Conservation (phyloP, 2,113 vertebrate species). For the Pogonocichla stellata region DNA sequence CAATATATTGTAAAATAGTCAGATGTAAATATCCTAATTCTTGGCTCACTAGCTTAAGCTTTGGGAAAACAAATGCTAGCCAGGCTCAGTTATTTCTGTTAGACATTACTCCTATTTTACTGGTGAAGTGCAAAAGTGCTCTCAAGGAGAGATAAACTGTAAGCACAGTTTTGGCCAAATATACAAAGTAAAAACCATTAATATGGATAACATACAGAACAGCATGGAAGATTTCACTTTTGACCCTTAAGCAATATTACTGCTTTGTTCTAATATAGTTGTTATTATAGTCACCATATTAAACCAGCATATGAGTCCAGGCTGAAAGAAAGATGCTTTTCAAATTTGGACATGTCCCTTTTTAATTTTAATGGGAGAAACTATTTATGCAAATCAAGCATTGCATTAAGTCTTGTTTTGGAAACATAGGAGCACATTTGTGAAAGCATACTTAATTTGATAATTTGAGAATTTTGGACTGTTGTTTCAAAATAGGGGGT, state of each 20-base stretch:
- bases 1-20: neutral
- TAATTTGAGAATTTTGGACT: neutral
- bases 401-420: neutral
- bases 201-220: neutral
- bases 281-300: neutral
- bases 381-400: neutral
- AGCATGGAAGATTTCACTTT: neutral
- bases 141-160: neutral
- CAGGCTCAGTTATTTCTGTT: neutral
- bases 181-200: neutral
- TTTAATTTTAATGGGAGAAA: neutral
- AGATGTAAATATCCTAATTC: neutral
- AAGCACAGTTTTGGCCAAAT: neutral
- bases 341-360: rapidly evolving
- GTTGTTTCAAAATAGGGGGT: neutral
- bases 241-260: neutral
- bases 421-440: neutral
- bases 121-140: neutral
- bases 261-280: neutral
- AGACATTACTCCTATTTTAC: neutral
- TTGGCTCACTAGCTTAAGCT: neutral
- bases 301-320: neutral
- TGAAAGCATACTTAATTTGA: neutral
- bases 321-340: neutral
- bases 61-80: neutral